Conservation (phyloP, 2,113 vertebrate genomes). For the Gymnobelideus leadbeateri region DNA sequence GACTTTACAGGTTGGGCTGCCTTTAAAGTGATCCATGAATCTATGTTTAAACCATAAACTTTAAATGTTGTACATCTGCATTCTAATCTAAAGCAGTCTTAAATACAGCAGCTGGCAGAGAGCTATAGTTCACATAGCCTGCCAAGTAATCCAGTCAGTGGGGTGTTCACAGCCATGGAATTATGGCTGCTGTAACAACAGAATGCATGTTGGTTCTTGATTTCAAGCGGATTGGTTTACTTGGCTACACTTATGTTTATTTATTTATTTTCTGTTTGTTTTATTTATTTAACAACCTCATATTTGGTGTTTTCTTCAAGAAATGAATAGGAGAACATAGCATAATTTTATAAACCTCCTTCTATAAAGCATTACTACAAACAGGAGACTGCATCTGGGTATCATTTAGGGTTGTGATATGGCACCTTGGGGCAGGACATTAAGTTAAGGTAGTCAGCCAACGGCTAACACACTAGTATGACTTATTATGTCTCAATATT, state of each 20-base stretch:
- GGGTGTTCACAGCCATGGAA: conserved; percentile 41
- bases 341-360: conserved; percentile 37
- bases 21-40: conserved; percentile 72
- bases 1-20: conserved; percentile 67
- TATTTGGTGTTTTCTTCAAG: conserved; percentile 60
- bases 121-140: conserved; percentile 57
- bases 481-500: neutral
- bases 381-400: conserved; percentile 19
- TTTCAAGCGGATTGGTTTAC: conserved; percentile 57
- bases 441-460: conserved; percentile 48
- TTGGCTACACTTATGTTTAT: conserved; percentile 53
- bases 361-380: neutral
- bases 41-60: conserved; percentile 74
- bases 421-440: conserved; percentile 44
- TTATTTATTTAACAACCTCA: conserved; percentile 73
- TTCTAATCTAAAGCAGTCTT: conserved; percentile 72
- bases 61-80: conserved; percentile 71
- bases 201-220: conserved; percentile 23
- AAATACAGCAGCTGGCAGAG: conserved; percentile 70
- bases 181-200: conserved; percentile 56
- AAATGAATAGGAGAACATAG: conserved; percentile 48
- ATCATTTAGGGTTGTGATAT: conserved; percentile 26
- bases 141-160: conserved; percentile 66
- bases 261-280: conserved; percentile 70
- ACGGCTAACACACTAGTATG: neutral